Conservation (phyloP, 2,113 vertebrate genomes). For the Dromiciops gliroides region DNA sequence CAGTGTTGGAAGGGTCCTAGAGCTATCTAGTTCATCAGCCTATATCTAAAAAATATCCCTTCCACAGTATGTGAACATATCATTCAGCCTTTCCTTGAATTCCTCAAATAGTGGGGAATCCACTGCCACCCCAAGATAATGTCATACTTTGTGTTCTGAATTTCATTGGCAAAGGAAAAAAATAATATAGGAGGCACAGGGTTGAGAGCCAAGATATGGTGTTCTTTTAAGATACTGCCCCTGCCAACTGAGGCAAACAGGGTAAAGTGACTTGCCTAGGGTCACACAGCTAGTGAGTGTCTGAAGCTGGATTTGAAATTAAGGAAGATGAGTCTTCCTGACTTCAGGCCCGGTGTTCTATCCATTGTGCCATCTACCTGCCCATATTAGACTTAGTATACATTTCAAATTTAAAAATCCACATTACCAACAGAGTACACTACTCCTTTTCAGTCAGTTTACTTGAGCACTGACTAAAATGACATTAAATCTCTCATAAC, state of each 20-base stretch:
- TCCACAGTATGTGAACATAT: neutral
- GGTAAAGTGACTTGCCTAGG: neutral
- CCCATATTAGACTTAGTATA: neutral
- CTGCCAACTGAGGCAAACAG: neutral
- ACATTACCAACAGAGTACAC: neutral
- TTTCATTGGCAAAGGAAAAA: neutral
- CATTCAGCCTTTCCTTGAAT: neutral
- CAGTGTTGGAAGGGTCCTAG: neutral
- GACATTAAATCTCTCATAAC: neutral
- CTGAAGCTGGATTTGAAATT: neutral
- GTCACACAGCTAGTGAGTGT: neutral
- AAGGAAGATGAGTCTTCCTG: neutral
- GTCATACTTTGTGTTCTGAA: neutral
- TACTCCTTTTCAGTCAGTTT: neutral
- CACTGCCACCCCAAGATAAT: neutral
- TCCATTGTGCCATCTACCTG: neutral
- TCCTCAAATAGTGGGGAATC: neutral
- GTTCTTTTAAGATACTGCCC: too few species aligned
- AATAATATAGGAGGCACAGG: neutral
- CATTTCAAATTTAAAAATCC: neutral
- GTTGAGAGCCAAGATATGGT: neutral
- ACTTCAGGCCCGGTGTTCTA: neutral
- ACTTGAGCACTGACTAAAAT: neutral
- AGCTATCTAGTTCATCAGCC: neutral
- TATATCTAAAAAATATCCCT: neutral